Evolutionary conservation across 2,113 vertebrate genomes (phyloP).

Genomic region (Perca schrenkii): DNA sequence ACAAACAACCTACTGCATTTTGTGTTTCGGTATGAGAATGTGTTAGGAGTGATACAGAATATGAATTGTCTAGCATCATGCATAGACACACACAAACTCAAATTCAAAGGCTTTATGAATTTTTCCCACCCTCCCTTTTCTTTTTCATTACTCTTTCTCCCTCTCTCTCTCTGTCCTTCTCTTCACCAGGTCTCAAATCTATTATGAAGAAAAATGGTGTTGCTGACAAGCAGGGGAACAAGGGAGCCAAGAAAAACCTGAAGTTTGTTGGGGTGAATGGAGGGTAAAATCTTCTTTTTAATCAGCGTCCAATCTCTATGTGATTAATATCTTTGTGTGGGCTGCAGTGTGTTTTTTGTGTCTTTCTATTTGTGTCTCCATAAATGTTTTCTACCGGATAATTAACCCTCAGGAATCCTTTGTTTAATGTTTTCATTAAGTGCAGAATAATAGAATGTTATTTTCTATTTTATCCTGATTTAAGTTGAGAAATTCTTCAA

Average conservation of each 20-base stretch:
- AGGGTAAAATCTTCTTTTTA: constrained; percentile 88
- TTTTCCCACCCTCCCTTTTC: constrained; percentile 16
- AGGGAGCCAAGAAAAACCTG: constrained; percentile 98
- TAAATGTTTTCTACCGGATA: neutral
- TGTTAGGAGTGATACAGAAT: neutral
- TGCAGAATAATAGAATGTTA: neutral
- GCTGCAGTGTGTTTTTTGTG: constrained; percentile 5
- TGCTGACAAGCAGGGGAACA: constrained; percentile 90
- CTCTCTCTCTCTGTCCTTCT: constrained; percentile 67
- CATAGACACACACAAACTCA: neutral
- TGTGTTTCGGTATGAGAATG: neutral
- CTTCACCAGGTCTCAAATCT: constrained; percentile 94
- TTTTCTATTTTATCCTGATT: neutral
- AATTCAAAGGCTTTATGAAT: constrained; percentile 26
- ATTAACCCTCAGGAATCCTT: neutral
- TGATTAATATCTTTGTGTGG: constrained; percentile 31
- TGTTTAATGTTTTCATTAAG: neutral
- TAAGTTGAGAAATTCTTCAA: neutral
- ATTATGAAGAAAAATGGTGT: constrained; percentile 99
- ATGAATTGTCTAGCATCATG: neutral
- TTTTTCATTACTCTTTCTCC: constrained; percentile 39
- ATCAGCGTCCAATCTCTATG: constrained; percentile 22
- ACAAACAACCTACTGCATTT: neutral
- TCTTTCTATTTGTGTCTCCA: neutral
- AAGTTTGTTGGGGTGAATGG: constrained; percentile 99